Evolutionary conservation across 2,113 vertebrate genomes (phyloP).

Genomic region (Eidolon helvum): DNA sequence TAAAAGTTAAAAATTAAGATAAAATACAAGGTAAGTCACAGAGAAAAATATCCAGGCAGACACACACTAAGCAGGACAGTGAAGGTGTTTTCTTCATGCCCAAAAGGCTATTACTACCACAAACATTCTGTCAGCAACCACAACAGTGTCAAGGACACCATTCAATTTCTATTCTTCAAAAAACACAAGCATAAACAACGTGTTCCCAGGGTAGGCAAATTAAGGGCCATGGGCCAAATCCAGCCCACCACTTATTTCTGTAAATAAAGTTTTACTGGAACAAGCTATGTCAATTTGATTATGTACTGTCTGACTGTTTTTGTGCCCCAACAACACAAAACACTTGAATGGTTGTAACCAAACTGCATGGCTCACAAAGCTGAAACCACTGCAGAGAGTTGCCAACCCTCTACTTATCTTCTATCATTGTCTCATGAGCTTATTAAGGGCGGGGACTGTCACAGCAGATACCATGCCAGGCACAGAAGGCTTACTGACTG

Average conservation of each 20-base stretch:
- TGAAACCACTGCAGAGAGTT: neutral
- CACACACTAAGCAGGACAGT: neutral
- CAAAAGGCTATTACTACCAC: neutral
- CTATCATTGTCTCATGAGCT: neutral
- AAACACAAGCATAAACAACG: neutral
- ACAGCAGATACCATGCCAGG: neutral
- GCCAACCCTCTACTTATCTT: neutral
- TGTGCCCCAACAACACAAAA: neutral
- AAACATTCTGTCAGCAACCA: neutral
- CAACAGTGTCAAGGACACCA: neutral
- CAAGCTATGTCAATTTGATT: neutral
- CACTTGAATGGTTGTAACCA: rapidly evolving
- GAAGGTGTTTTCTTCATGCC: neutral
- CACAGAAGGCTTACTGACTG: neutral
- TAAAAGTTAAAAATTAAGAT: neutral
- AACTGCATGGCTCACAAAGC: neutral
- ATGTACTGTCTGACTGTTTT: neutral
- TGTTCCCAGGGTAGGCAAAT: neutral
- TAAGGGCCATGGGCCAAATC: neutral
- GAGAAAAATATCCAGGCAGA: neutral
- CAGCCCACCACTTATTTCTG: neutral
- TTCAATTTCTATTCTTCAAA: neutral
- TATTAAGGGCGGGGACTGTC: neutral
- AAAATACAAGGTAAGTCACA: neutral
- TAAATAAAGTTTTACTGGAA: neutral